Evolutionary conservation across 2,888 invertebrate genomes (phyloP).

Genomic region (Cheilosia variabilis): DNA sequence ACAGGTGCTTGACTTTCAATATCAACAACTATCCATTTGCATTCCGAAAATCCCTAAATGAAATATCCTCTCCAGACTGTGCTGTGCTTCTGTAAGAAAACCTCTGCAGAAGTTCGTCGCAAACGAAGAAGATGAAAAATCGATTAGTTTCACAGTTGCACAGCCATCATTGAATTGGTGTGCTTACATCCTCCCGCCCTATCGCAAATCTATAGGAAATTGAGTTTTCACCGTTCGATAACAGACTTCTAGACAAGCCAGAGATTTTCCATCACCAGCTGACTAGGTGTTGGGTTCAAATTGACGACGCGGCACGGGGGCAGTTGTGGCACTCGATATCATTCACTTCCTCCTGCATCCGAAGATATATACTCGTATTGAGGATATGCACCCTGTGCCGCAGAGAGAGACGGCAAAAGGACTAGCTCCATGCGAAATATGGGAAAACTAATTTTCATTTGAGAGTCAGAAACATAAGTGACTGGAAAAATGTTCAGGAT

Average conservation of each 20-base stretch:
- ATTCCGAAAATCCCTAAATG: conserved; percentile 47
- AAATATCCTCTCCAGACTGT: conserved; percentile 42
- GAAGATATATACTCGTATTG: neutral
- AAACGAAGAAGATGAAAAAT: conserved; percentile 52
- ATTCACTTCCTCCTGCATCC: conserved; percentile 24
- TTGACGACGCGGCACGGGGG: neutral
- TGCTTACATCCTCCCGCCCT: neutral
- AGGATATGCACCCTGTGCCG: neutral
- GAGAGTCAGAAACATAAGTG: conserved; percentile 73
- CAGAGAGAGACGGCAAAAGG: conserved; percentile 31
- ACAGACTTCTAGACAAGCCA: conserved; percentile 50
- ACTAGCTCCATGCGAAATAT: conserved; percentile 47
- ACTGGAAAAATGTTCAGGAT: conserved; percentile 63
- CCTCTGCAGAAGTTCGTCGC: neutral
- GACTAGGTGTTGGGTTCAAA: neutral
- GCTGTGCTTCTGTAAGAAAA: neutral
- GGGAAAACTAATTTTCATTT: conserved; percentile 74
- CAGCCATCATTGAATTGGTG: conserved; percentile 31
- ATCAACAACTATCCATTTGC: conserved; percentile 56
- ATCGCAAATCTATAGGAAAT: conserved; percentile 61
- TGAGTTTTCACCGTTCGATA: conserved; percentile 72
- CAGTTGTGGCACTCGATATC: conserved; percentile 4
- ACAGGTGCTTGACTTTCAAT: conserved; percentile 61
- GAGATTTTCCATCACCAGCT: conserved; percentile 52
- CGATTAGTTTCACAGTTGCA: conserved; percentile 66